A percentile compares a stretch with the other conserved stretches of the same genome.
Conservation (phyloP, 1,140 invertebrate genomes). For the Triops longicaudatus region DNA sequence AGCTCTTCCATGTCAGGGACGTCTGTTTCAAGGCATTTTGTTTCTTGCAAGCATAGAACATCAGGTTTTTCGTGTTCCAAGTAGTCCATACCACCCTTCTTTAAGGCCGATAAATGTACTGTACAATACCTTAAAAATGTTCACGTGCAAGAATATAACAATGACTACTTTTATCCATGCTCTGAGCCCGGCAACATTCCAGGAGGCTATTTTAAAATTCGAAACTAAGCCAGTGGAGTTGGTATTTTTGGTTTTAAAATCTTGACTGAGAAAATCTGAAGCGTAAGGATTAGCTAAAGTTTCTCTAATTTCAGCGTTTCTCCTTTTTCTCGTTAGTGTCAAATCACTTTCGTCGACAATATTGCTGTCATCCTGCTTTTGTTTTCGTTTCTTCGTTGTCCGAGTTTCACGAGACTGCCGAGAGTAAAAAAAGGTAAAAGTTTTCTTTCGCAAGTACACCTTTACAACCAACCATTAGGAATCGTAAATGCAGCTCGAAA, state of each 20-base stretch:
- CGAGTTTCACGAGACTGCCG: background rate
- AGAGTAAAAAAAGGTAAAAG: background rate
- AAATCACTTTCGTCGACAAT: background rate
- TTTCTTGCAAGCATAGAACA: constrained; percentile 89
- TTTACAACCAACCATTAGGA: background rate
- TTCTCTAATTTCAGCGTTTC: background rate
- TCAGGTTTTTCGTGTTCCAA: constrained; percentile 78
- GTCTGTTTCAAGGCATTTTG: constrained; percentile 75
- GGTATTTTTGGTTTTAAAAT: constrained; percentile 54
- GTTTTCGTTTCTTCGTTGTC: background rate
- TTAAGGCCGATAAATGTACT: background rate
- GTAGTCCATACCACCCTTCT: constrained; percentile 67
- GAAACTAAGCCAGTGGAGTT: constrained; percentile 55
- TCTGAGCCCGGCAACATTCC: constrained; percentile 94
- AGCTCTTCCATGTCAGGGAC: constrained; percentile 66
- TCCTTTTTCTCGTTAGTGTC: background rate
- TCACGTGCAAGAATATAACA: background rate
- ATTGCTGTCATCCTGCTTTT: background rate
- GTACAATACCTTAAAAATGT: background rate
- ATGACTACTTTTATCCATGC: constrained; percentile 72
- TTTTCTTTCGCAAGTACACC: background rate
- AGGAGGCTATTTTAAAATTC: constrained; percentile 84
- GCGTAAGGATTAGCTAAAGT: constrained; percentile 46
- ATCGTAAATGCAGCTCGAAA: background rate
- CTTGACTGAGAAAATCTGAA: constrained; percentile 49